Conservation (phyloP, 2,797 vertebrate genomes). For the Muscicapa comitata region DNA sequence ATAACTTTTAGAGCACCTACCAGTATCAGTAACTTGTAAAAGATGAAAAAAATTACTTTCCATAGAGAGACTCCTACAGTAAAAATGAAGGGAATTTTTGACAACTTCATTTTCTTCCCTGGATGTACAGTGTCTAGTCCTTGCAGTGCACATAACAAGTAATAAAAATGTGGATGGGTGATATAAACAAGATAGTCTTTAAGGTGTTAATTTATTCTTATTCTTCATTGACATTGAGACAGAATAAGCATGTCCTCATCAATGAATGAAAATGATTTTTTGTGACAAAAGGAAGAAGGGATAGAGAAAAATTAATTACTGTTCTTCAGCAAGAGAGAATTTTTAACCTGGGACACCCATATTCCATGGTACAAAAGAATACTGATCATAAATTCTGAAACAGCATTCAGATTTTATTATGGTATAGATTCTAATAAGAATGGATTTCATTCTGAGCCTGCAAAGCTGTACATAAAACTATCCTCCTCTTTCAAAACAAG, state of each 20-base stretch:
- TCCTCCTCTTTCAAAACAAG: neutral
- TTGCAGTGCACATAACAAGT: neutral
- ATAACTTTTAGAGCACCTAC: neutral
- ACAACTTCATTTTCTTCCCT: slow-evolving; percentile 24
- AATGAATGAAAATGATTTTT: neutral
- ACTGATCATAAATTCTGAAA: slow-evolving; percentile 28
- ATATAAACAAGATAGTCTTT: neutral
- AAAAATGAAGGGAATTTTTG: slow-evolving; percentile 56
- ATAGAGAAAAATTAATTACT: neutral
- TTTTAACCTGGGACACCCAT: neutral
- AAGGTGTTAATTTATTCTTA: neutral
- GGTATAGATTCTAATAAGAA: neutral
- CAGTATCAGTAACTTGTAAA: neutral
- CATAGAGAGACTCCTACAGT: neutral
- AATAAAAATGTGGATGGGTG: slow-evolving; percentile 40
- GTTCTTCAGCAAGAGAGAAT: neutral
- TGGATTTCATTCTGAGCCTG: neutral
- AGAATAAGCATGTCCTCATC: neutral
- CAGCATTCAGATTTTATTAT: neutral
- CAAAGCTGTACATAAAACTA: neutral
- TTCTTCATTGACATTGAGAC: neutral
- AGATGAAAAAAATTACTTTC: neutral
- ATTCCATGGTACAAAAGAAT: neutral
- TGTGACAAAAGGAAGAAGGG: neutral
- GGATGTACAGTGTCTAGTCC: slow-evolving; percentile 29